A percentile compares a stretch with the other conserved stretches of the same genome.
Evolutionary conservation across 2,797 vertebrate species (phyloP).

Genomic region (Cygnus olor): DNA sequence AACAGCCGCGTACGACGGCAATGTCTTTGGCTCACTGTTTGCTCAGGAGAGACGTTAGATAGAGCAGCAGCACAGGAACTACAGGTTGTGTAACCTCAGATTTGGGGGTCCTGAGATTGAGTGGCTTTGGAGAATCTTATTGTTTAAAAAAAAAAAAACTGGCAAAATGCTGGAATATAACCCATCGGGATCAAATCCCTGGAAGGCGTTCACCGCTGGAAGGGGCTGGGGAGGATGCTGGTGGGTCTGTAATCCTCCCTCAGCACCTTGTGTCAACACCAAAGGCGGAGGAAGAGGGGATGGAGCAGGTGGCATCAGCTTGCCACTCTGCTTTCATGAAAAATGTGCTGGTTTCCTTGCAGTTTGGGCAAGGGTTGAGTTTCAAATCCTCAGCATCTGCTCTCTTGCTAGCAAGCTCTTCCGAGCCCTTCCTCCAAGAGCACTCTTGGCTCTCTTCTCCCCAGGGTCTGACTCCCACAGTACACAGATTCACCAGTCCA

Average conservation of each 20-base stretch:
- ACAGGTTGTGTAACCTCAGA: not conserved
- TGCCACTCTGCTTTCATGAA: accelerated
- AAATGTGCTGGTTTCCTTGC: not conserved
- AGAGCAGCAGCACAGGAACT: not conserved
- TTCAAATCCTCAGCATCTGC: not conserved
- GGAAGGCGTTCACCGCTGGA: not conserved
- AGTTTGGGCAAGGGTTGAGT: not conserved
- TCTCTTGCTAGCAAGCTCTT: not conserved
- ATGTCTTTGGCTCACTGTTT: not conserved
- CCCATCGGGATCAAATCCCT: not conserved
- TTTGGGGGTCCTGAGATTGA: not conserved
- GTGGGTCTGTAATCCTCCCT: not conserved
- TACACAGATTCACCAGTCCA: not conserved
- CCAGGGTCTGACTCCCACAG: not conserved
- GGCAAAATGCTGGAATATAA: not conserved
- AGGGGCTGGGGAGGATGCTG: not conserved
- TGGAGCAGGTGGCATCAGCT: not conserved
- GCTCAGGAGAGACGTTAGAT: not conserved
- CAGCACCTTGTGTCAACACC: not conserved
- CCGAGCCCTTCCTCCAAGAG: not conserved
- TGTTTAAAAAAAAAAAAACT: not conserved
- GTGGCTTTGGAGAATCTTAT: not conserved
- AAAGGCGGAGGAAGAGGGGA: not conserved
- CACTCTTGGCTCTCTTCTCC: not conserved
- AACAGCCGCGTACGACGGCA: not conserved